phyloP scores from a whole-genome alignment of 1,140 invertebrate species.

The Pachyrhynchus sulphureomaculatus region DNA sequence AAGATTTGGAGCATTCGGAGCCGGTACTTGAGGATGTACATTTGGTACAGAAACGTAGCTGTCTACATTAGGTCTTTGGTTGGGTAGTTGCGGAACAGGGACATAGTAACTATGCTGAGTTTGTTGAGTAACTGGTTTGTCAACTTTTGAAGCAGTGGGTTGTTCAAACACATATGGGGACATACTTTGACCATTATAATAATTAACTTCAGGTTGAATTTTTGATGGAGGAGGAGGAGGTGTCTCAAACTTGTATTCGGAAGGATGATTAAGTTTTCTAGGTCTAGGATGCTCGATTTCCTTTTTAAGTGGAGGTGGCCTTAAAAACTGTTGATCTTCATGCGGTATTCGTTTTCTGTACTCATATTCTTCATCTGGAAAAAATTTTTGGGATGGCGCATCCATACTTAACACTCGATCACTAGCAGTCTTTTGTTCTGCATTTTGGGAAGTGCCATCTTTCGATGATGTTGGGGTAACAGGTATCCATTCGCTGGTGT shows the following conservation, averaged over 20 bases:
- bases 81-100: constrained; percentile 1
- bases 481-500: constrained; percentile 48
- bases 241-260: constrained; percentile 38
- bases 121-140: constrained; percentile 1
- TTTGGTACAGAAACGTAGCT: constrained; percentile 27
- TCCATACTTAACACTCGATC: constrained; percentile 56
- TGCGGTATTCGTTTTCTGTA: constrained; percentile 22
- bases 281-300: constrained; percentile 11
- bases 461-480: constrained; percentile 34
- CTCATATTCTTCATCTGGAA: constrained; percentile 48
- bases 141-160: background rate
- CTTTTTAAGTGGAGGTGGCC: constrained; percentile 33
- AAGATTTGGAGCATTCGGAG: constrained; percentile 28
- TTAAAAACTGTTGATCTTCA: constrained; percentile 34
- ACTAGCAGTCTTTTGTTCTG: constrained; percentile 45
- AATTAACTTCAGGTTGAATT: constrained; percentile 14
- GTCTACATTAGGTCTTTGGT: constrained; percentile 19
- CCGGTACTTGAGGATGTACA: constrained; percentile 23
- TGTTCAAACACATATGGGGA: background rate
- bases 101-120: constrained; percentile 9
- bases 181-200: background rate
- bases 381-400: constrained; percentile 46
- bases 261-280: constrained; percentile 21
- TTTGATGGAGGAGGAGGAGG: constrained; percentile 26
- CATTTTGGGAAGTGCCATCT: constrained; percentile 7